Evolutionary conservation across 37 sponge, comb jelly and placozoan species (phyloP).

Genomic region (Ianthella basta): DNA sequence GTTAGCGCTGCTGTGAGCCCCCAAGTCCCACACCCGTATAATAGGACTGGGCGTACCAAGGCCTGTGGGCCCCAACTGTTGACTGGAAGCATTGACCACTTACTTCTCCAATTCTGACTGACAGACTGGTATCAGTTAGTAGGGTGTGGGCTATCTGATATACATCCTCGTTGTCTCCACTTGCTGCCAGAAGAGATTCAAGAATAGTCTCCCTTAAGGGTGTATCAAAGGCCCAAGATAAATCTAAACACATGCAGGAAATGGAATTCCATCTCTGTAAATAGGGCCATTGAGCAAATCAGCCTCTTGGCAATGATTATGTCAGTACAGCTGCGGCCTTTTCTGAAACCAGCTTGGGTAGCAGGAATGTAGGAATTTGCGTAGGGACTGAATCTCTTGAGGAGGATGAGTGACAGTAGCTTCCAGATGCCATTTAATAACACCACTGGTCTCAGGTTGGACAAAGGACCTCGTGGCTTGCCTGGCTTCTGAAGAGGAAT

Average conservation of each 20-base stretch:
- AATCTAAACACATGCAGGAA: constrained; percentile 17
- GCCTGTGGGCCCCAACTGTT: background rate
- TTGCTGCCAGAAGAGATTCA: constrained; percentile 3
- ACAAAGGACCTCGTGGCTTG: constrained; percentile 12
- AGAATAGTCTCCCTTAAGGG: background rate
- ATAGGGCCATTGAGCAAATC: background rate
- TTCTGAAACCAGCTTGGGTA: constrained; percentile 21
- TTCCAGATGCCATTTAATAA: constrained; percentile 4
- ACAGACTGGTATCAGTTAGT: background rate
- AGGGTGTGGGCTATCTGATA: background rate
- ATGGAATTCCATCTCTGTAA: background rate
- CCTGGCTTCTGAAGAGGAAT: constrained; percentile 3
- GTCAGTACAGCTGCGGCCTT: constrained; percentile 17
- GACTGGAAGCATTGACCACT: background rate
- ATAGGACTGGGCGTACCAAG: background rate
- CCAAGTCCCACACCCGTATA: constrained; percentile 20
- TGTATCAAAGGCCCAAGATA: constrained; percentile 4
- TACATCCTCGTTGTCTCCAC: background rate
- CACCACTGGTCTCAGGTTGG: constrained; percentile 18
- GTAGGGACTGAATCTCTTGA: background rate
- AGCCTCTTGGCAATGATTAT: background rate
- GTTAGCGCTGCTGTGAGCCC: constrained; percentile 4
- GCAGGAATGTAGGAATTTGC: background rate
- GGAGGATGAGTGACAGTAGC: background rate
- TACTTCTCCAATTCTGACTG: constrained; percentile 2